These are phyloP conservation scores for Epistrophe eligans DNA, from an alignment of 2,888 invertebrate species.

Conservation along the genomic window DNA sequence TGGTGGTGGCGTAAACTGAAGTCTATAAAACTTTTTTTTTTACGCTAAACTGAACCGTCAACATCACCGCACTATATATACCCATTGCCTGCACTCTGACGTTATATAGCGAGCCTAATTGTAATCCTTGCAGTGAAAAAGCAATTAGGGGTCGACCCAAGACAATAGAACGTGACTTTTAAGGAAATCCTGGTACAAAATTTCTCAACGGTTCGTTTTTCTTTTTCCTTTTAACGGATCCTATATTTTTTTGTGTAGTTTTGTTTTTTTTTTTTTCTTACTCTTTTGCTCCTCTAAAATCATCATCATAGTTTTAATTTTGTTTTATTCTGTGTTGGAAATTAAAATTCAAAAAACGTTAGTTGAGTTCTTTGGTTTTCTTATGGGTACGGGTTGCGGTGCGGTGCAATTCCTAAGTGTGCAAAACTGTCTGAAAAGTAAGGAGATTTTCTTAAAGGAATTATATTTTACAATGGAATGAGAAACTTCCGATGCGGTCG, in stretches of 20 bases:
- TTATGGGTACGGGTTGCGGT: neutral
- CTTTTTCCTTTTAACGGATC: conserved; percentile 29
- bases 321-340: conserved; percentile 29
- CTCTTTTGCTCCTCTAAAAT: conserved; percentile 17
- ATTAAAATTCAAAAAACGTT: conserved; percentile 69
- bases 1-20: conserved; percentile 1
- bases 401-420: conserved; percentile 21
- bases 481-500: conserved; percentile 19
- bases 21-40: conserved; percentile 29
- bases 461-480: conserved; percentile 28
- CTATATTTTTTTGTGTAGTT: neutral
- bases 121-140: conserved; percentile 71
- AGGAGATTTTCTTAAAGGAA: conserved; percentile 53
- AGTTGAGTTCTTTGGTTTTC: conserved; percentile 48
- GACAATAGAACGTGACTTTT: conserved; percentile 74
- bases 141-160: conserved; percentile 74
- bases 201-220: conserved; percentile 47
- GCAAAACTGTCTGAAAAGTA: conserved; percentile 33
- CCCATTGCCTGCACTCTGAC: conserved; percentile 9
- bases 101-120: conserved; percentile 50
- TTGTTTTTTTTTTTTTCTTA: conserved; percentile 15
- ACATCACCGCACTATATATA: neutral
- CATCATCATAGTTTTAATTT: conserved; percentile 37
- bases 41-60: neutral
- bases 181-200: conserved; percentile 70